Evolutionary conservation across 2,888 invertebrate genomes (phyloP).

Genomic region (Tetramorium bicarinatum): DNA sequence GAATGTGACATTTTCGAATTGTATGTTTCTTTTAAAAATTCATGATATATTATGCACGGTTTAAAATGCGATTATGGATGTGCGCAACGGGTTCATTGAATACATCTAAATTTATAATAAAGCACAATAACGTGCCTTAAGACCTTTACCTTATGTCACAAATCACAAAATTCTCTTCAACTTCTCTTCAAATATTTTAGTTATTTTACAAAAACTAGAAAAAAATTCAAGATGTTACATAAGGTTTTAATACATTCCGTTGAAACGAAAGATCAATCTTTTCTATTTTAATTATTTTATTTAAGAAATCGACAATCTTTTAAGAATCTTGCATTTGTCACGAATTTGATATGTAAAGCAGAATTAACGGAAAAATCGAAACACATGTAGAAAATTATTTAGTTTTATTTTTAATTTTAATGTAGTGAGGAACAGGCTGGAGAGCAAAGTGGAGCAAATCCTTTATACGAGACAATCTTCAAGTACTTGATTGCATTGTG

Average conservation of each 20-base stretch:
- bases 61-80: not conserved
- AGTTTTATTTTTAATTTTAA: not conserved
- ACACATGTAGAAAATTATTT: not conserved
- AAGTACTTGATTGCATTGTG: not conserved
- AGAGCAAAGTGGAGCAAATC: not conserved
- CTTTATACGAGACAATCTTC: not conserved
- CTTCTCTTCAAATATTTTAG: not conserved
- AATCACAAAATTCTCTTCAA: not conserved
- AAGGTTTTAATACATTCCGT: not conserved
- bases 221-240: not conserved
- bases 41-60: not conserved
- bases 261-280: not conserved
- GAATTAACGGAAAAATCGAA: not conserved
- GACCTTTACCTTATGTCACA: constrained; percentile 15
- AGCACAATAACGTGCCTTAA: not conserved
- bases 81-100: not conserved
- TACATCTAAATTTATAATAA: constrained; percentile 11
- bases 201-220: not conserved
- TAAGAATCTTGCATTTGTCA: not conserved
- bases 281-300: not conserved
- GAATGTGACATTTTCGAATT: not conserved
- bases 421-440: not conserved
- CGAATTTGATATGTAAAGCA: not conserved
- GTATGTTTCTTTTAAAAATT: not conserved
- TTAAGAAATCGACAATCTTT: not conserved